phyloP scores from a whole-genome alignment of 2,113 vertebrate genomes.

The Cardinalis cardinalis region DNA sequence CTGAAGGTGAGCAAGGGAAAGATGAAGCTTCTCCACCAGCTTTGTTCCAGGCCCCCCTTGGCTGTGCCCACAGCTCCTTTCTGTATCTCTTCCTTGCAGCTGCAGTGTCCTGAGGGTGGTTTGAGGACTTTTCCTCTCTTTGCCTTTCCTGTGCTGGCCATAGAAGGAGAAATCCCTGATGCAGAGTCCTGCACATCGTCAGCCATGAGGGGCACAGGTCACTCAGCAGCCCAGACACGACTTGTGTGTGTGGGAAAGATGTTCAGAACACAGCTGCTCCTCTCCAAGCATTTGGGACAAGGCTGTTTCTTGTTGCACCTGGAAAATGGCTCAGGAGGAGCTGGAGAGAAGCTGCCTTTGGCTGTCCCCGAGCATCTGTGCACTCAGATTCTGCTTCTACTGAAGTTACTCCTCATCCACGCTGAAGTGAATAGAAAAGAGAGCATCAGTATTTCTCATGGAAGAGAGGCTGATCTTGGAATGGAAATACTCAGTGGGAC shows the following conservation, averaged over 20 bases:
- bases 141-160: not conserved
- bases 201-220: not conserved
- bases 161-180: not conserved
- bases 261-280: not conserved
- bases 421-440: not conserved
- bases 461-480: not conserved
- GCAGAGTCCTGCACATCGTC: accelerated
- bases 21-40: not conserved
- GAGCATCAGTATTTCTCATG: not conserved
- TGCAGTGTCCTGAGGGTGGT: not conserved
- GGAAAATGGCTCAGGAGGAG: not conserved
- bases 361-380: accelerated
- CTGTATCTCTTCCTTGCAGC: not conserved
- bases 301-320: not conserved
- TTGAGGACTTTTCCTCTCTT: not conserved
- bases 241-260: not conserved
- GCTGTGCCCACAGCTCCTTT: not conserved
- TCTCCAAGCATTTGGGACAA: not conserved
- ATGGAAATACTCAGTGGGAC: not conserved
- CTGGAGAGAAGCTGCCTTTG: not conserved
- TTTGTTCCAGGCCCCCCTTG: not conserved
- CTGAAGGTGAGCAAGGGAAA: not conserved
- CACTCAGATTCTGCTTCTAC: not conserved
- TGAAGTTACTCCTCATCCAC: not conserved
- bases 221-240: not conserved